A percentile compares a stretch with the other conserved stretches of the same genome.
Conservation (phyloP, 2,797 vertebrate species). For the Anas acuta region DNA sequence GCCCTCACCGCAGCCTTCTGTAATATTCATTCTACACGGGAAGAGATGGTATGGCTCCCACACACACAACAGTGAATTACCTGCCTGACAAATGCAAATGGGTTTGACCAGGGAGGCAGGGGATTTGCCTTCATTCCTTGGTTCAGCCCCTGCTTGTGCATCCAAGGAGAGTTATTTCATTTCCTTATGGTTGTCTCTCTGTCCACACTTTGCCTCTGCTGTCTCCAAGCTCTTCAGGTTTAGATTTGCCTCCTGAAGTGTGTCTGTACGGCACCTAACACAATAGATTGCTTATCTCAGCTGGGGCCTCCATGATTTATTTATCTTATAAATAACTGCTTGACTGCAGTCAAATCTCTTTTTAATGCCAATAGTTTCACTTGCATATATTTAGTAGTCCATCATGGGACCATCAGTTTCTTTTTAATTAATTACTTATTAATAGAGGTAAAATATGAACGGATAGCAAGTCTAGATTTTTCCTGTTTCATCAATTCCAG, state of each 20-base stretch:
- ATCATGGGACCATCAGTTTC: constrained; percentile 39
- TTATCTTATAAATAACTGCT: constrained; percentile 49
- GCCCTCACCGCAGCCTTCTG: not conserved
- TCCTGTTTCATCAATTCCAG: constrained; percentile 40
- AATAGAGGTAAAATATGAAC: constrained; percentile 53
- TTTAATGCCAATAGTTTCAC: constrained; percentile 45
- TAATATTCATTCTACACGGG: not conserved
- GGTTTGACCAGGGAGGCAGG: not conserved
- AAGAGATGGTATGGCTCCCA: not conserved
- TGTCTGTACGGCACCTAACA: not conserved
- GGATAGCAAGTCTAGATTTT: constrained; percentile 18
- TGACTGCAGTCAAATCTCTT: constrained; percentile 37
- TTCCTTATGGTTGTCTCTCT: not conserved
- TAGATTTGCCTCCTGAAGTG: not conserved
- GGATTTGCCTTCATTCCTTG: not conserved
- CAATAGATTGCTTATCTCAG: constrained; percentile 20
- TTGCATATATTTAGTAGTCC: constrained; percentile 26
- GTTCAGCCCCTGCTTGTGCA: not conserved
- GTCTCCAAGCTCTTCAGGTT: accelerated
- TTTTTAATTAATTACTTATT: constrained; percentile 67
- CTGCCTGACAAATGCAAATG: not conserved
- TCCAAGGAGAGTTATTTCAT: not conserved
- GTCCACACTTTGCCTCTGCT: not conserved
- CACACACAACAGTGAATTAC: too few relatives aligned
- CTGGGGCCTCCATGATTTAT: constrained; percentile 16